A percentile compares a stretch with the other conserved stretches of the same genome.
Evolutionary conservation across 92 coral and sea anemone species (phyloP).

Genomic region (Paramuricea clavata): DNA sequence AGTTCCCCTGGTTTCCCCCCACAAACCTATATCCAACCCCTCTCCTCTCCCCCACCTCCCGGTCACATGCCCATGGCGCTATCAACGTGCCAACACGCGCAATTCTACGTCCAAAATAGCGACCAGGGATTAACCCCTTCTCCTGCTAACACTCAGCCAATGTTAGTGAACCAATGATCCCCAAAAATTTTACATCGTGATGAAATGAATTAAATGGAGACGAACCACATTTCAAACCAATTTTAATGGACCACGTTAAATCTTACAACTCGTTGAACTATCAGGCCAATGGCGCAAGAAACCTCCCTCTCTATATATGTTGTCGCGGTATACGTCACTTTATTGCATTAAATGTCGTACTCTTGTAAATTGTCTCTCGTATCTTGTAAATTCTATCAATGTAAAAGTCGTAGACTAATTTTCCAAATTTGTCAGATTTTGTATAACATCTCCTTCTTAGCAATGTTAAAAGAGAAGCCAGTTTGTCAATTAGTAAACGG

Average conservation of each 20-base stretch:
- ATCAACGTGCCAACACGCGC: conserved; percentile 37
- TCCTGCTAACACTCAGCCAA: conserved; percentile 18
- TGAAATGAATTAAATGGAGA: neutral
- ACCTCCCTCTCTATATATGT: conserved; percentile 14
- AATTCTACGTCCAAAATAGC: conserved; percentile 32
- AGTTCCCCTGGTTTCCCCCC: conserved; percentile 48
- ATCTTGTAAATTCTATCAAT: too few relatives aligned
- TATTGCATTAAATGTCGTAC: neutral
- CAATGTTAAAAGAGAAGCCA: neutral
- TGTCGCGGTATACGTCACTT: conserved; percentile 19
- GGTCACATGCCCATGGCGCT: conserved; percentile 37
- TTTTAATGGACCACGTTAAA: neutral
- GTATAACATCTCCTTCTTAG: conserved; percentile 43
- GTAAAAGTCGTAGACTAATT: conserved; percentile 39
- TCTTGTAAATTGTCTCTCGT: conserved; percentile 12
- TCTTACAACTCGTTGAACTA: neutral
- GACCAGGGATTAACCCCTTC: neutral
- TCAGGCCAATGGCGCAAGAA: neutral
- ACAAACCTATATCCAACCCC: conserved; percentile 40
- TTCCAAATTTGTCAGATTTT: conserved; percentile 36
- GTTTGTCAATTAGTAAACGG: neutral
- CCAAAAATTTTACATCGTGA: conserved; percentile 19
- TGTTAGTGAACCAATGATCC: conserved; percentile 44
- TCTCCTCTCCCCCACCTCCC: conserved; percentile 33
- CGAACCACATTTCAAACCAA: neutral